phyloP scores from a whole-genome alignment of 2,113 vertebrate species.

The Pomatostomus ruficeps region DNA sequence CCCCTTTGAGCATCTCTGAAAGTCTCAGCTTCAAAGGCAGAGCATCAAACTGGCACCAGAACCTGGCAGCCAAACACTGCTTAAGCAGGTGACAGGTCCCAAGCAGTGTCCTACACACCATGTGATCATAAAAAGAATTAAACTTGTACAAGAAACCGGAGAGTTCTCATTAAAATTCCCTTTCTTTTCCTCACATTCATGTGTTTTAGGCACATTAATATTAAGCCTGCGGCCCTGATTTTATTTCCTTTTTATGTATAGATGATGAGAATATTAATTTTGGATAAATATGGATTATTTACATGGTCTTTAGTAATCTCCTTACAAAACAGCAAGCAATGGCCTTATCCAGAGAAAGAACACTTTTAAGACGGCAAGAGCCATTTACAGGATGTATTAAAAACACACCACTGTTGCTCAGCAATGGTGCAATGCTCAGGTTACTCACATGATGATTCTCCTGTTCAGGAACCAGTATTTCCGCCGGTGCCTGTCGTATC shows the following conservation, averaged over 20 bases:
- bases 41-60: background rate
- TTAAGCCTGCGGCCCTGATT: background rate
- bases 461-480: slow-evolving; percentile 98
- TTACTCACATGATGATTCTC: slow-evolving; percentile 94
- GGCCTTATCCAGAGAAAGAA: background rate
- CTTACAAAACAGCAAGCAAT: background rate
- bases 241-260: background rate
- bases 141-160: background rate
- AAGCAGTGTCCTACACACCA: background rate
- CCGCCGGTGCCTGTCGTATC: slow-evolving; percentile 92
- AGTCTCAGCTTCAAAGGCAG: background rate
- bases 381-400: background rate
- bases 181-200: background rate
- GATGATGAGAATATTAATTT: background rate
- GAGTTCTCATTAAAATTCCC: background rate
- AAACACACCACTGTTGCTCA: accelerated
- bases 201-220: background rate
- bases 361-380: background rate
- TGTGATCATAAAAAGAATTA: background rate
- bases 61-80: background rate
- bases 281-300: background rate
- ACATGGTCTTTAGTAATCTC: background rate
- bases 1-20: background rate
- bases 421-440: background rate
- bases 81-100: background rate